Base-by-base conservation (phyloP, 92 coral and sea anemone genomes). In the Epizoanthus ramosus region DNA sequence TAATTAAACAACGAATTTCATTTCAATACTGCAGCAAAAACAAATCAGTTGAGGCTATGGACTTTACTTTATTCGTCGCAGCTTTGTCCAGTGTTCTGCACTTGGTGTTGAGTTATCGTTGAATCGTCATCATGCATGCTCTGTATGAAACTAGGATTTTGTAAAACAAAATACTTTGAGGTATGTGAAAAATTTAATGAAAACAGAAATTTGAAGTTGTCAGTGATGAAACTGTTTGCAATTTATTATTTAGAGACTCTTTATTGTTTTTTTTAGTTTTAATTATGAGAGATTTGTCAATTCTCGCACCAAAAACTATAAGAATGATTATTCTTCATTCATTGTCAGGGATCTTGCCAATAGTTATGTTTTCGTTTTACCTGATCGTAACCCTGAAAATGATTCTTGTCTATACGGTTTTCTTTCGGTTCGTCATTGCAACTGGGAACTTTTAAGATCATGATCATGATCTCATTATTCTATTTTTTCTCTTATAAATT, bases 191-290 rank as follows among this genome's bases (percentile, higher is more conserved):
- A 77, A 33, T 39, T 22, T 7, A 45, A 39, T 77, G 45, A 13
- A 41, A 77, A 52, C 82, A 77, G 71, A 43, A 60, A 63, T 77
- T 58, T 68, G 16, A 43, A 61, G 58, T 47, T 69, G 50, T 43
- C 72, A 31, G 47, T 33, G 21, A 28, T 67, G 47, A 41, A 15
- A 65, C 71, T 63, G 82, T 77, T 61, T 31, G 82, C 63, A 61
- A 77, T 77, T 61, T 77, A 77, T 77, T 77, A 77, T 77, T 77
- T 77, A 77, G 82, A 43, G n/a, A 61, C 41, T 39, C 45, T 59
- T 77, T 43, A 77, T 77, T 77, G 71, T 77, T 60, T 77, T 60
- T 60, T 76, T 57, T 56, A 63, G 22, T 56, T 77, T 77, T 77
- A 77, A 77, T 77, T 77, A 61, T 41, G 2, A 39, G 82, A 60